A percentile compares a stretch with the other conserved stretches of the same genome.
Evolutionary conservation across 1,140 invertebrate genomes (phyloP).

Genomic region (Euwallacea fornicatus): DNA sequence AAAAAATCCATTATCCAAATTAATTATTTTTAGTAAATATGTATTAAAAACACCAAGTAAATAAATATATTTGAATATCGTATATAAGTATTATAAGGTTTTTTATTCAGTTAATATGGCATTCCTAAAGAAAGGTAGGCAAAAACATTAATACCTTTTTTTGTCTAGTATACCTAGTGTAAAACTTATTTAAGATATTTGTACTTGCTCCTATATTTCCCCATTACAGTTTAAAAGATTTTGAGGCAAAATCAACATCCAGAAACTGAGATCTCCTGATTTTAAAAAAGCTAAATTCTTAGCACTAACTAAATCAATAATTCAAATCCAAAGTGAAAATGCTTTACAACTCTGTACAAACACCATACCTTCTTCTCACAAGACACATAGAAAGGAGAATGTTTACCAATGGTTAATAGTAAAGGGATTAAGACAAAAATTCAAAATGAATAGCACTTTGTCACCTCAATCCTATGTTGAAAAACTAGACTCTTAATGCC

Average conservation of each 20-base stretch:
- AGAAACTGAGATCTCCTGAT: constrained; percentile 67
- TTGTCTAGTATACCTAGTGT: too few relatives aligned
- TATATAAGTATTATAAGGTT: too few relatives aligned
- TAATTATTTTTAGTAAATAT: too few relatives aligned
- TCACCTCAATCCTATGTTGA: constrained; percentile 68
- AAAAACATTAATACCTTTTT: too few relatives aligned
- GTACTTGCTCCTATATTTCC: constrained; percentile 28
- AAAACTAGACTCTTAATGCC: constrained; percentile 63
- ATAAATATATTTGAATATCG: too few relatives aligned
- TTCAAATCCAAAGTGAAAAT: constrained; percentile 49
- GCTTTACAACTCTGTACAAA: constrained; percentile 50
- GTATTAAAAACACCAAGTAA: too few relatives aligned
- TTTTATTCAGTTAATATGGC: too few relatives aligned
- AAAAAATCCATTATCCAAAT: too few relatives aligned
- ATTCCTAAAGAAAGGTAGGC: too few relatives aligned
- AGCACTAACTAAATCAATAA: constrained; percentile 63
- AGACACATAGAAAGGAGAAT: constrained; percentile 54
- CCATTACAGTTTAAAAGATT: constrained; percentile 62
- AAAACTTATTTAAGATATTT: constrained; percentile 40
- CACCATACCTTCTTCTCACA: constrained; percentile 35
- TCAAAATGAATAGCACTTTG: constrained; percentile 70
- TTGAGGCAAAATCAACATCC: constrained; percentile 72
- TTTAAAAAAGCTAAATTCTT: constrained; percentile 64
- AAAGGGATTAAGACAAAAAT: constrained; percentile 63
- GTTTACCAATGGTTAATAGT: constrained; percentile 71